phyloP scores from a whole-genome alignment of 2,113 vertebrate species.

The Pomatostomus ruficeps region DNA sequence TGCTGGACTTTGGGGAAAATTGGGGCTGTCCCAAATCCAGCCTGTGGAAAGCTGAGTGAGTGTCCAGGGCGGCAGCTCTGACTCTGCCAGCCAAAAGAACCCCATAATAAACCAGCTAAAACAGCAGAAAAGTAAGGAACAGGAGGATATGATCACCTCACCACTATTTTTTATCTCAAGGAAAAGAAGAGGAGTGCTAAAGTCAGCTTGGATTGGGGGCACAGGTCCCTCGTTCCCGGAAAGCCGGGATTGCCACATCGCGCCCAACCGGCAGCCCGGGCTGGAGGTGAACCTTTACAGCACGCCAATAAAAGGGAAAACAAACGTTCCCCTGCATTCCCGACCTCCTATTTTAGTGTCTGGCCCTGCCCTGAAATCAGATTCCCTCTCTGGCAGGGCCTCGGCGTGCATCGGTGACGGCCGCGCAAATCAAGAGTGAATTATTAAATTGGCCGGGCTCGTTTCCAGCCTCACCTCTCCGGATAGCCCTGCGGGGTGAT shows the following conservation, averaged over 20 bases:
- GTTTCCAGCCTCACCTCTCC: background rate
- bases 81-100: background rate
- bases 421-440: background rate
- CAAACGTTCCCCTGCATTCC: accelerated
- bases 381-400: background rate
- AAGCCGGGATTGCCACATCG: accelerated
- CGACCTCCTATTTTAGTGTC: background rate
- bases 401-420: accelerated
- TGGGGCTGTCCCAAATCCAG: background rate
- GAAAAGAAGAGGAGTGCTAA: background rate
- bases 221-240: background rate
- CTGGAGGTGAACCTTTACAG: background rate
- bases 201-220: background rate
- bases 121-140: background rate
- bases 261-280: background rate
- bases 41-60: background rate
- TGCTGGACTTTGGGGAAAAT: background rate
- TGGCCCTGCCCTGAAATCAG: background rate
- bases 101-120: background rate
- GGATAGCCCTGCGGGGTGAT: accelerated
- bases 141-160: accelerated
- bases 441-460: background rate
- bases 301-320: background rate
- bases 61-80: accelerated
- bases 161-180: background rate